Percentiles rank a stretch among this genome's conserved stretches.
phyloP scores from a whole-genome alignment of 1,140 invertebrate species.

The Listronotus bonariensis region DNA sequence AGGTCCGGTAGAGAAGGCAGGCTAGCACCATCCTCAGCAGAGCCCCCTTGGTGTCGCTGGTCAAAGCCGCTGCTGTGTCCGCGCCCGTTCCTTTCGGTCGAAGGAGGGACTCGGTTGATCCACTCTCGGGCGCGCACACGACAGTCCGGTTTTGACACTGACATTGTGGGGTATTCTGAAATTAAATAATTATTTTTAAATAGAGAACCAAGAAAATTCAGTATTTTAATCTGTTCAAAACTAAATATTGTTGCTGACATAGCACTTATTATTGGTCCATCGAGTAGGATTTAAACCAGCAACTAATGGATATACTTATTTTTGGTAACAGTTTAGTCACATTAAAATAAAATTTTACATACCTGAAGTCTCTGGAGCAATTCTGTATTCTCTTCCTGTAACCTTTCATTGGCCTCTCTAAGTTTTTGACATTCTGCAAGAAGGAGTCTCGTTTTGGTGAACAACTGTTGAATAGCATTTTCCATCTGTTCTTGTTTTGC shows the following conservation, averaged over 20 bases:
- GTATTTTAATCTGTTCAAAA: not conserved
- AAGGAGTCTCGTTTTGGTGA: constrained; percentile 67
- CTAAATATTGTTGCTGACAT: not conserved
- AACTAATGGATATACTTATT: too few species aligned
- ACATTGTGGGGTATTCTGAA: constrained; percentile 15
- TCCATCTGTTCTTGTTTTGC: constrained; percentile 89
- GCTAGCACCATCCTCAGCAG: constrained; percentile 72
- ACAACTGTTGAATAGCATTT: constrained; percentile 66
- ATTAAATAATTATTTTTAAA: constrained; percentile 42
- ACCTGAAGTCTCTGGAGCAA: constrained; percentile 61
- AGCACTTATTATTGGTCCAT: not conserved
- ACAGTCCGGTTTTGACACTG: constrained; percentile 57
- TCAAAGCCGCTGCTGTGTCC: constrained; percentile 63
- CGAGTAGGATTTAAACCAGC: too few species aligned
- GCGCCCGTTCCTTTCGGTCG: constrained; percentile 78
- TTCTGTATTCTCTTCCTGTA: constrained; percentile 67
- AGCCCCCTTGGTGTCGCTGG: constrained; percentile 49
- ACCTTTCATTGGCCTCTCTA: constrained; percentile 67
- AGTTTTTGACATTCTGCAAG: constrained; percentile 68
- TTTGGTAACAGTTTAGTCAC: too few species aligned
- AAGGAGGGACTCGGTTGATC: constrained; percentile 83
- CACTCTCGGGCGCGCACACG: constrained; percentile 64
- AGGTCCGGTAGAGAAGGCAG: constrained; percentile 81
- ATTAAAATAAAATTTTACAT: constrained; percentile 19
- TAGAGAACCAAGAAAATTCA: too few species aligned